phyloP scores from a whole-genome alignment of 2,113 vertebrate genomes.

The Tetrax tetrax region DNA sequence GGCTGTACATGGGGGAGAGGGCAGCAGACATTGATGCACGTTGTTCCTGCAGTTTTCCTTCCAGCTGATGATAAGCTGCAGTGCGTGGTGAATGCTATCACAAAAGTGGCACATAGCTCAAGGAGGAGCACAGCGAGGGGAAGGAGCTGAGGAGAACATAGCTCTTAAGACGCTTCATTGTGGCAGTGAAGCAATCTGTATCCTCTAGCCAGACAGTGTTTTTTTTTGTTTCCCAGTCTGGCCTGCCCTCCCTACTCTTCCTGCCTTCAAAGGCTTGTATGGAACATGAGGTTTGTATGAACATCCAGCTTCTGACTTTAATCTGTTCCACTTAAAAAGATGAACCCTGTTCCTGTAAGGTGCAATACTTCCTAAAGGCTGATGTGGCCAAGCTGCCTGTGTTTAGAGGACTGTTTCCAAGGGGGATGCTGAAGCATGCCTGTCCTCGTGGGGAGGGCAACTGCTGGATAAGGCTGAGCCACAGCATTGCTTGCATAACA shows the following conservation, averaged over 20 bases:
- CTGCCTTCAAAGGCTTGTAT: neutral
- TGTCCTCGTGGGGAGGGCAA: neutral
- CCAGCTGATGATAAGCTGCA: neutral
- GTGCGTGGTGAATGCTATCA: neutral
- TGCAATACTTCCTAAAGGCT: neutral
- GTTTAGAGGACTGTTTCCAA: neutral
- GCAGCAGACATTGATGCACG: rapidly evolving
- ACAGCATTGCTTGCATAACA: neutral
- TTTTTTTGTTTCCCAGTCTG: neutral
- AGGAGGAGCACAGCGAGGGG: neutral
- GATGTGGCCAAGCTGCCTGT: neutral
- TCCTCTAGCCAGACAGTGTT: neutral
- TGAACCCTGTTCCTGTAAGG: neutral
- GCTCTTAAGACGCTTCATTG: neutral
- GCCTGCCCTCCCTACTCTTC: neutral
- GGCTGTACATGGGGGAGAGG: rapidly evolving
- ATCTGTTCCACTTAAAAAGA: neutral
- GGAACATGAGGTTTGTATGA: neutral
- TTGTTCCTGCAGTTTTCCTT: neutral
- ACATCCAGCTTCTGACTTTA: neutral
- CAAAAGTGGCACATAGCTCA: neutral
- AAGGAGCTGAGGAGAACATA: neutral
- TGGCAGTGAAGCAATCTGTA: neutral
- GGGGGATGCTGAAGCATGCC: neutral
- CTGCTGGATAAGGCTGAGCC: neutral